These are phyloP conservation scores for Drosophila rubida DNA, from an alignment of 2,888 invertebrate species.

Conservation along the genomic window DNA sequence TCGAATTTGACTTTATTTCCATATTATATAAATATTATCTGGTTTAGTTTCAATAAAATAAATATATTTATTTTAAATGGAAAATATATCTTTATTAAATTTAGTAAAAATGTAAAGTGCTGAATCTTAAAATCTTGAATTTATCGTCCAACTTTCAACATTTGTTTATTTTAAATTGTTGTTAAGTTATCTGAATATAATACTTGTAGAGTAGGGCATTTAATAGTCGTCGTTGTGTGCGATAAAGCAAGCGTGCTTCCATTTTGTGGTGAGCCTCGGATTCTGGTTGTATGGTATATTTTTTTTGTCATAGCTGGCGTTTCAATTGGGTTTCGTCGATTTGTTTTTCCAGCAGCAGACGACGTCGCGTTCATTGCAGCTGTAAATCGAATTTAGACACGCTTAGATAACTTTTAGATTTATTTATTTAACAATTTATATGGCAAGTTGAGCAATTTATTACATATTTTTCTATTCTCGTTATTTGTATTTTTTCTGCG, in stretches of 20 bases:
- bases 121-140: too few relatives aligned
- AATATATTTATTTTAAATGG: too few relatives aligned
- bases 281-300: constrained; percentile 9
- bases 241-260: not conserved
- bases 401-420: constrained; percentile 76
- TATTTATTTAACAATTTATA: constrained; percentile 70
- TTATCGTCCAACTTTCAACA: too few relatives aligned
- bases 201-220: not conserved
- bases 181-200: not conserved
- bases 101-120: too few relatives aligned
- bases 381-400: constrained; percentile 74
- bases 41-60: too few relatives aligned
- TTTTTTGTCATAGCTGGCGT: constrained; percentile 33
- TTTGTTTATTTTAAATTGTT: too few relatives aligned
- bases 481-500: constrained; percentile 1
- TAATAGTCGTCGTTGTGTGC: not conserved
- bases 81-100: too few relatives aligned
- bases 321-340: constrained; percentile 34
- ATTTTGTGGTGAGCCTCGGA: constrained; percentile 4
- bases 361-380: constrained; percentile 50
- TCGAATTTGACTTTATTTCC: too few relatives aligned
- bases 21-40: too few relatives aligned
- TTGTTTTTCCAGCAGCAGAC: constrained; percentile 35
- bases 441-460: constrained; percentile 62
- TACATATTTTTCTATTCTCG: constrained; percentile 26